phyloP scores from a whole-genome alignment of 2,797 vertebrate genomes.

The Eulemur rubriventer region DNA sequence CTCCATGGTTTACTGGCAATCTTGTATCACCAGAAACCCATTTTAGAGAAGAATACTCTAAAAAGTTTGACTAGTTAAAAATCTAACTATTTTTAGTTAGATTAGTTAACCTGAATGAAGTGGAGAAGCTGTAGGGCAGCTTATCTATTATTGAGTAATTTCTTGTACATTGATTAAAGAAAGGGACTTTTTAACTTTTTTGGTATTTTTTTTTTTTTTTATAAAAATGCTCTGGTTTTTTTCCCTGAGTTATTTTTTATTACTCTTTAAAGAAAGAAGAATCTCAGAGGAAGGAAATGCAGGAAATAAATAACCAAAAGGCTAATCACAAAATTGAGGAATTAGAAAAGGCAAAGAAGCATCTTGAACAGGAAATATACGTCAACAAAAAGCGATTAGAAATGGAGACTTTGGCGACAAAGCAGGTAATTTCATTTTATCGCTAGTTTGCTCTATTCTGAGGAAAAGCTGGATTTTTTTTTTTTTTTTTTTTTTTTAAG shows the following conservation, averaged over 20 bases:
- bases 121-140: not conserved
- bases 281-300: slow-evolving; percentile 87
- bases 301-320: slow-evolving; percentile 89
- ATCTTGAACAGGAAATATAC: slow-evolving; percentile 91
- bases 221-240: not conserved
- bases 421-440: slow-evolving; percentile 80
- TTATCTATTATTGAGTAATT: not conserved
- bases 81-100: not conserved
- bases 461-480: not conserved
- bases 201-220: not conserved
- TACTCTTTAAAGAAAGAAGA: slow-evolving; percentile 89
- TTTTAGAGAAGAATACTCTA: not conserved
- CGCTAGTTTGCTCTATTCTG: not conserved
- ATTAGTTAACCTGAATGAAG: not conserved
- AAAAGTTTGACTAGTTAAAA: not conserved
- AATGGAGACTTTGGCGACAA: slow-evolving; percentile 92
- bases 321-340: slow-evolving; percentile 91
- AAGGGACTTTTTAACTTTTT: not conserved
- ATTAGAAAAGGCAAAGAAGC: slow-evolving; percentile 90
- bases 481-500: not conserved
- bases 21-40: not conserved
- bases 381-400: slow-evolving; percentile 92
- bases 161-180: not conserved
- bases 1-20: not conserved
- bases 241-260: not conserved